phyloP scores from a whole-genome alignment of 2,113 vertebrate genomes.

The Saimiri boliviensis region DNA sequence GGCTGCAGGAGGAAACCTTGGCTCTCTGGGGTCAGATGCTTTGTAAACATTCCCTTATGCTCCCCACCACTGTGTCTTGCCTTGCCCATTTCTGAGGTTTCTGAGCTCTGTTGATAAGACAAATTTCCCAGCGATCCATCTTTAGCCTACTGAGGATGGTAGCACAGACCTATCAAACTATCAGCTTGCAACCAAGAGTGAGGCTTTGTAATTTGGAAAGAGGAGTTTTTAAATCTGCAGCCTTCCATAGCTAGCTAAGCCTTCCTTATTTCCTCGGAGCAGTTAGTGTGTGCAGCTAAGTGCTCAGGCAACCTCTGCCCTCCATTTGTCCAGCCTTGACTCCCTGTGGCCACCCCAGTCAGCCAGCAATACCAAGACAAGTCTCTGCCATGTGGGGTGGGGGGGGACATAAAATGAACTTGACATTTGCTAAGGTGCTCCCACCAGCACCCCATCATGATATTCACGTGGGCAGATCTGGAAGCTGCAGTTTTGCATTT shows the following conservation, averaged over 20 bases:
- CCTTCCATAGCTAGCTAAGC: not conserved
- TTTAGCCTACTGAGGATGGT: not conserved
- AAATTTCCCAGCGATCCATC: not conserved
- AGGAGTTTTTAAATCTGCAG: not conserved
- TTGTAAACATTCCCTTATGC: not conserved
- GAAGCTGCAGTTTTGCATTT: not conserved
- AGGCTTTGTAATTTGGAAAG: not conserved
- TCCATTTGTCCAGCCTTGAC: not conserved
- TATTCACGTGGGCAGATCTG: fast-evolving
- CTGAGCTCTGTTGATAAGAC: not conserved
- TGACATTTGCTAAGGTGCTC: not conserved
- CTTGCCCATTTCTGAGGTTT: not conserved
- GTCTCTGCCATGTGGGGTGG: not conserved
- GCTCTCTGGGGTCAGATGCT: not conserved
- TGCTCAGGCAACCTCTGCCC: not conserved
- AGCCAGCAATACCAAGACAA: not conserved
- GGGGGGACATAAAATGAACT: no score
- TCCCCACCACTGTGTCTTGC: not conserved
- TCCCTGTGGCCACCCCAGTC: not conserved
- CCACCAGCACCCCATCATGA: fast-evolving
- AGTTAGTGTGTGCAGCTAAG: not conserved
- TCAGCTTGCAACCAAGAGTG: not conserved
- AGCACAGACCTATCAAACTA: not conserved
- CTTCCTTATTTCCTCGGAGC: not conserved
- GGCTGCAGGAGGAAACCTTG: not conserved